Evolutionary conservation across 2,113 vertebrate species (phyloP), one percentile per base, ranked within the genome.

Genomic region (Cephalopholis sonnerati): DNA sequence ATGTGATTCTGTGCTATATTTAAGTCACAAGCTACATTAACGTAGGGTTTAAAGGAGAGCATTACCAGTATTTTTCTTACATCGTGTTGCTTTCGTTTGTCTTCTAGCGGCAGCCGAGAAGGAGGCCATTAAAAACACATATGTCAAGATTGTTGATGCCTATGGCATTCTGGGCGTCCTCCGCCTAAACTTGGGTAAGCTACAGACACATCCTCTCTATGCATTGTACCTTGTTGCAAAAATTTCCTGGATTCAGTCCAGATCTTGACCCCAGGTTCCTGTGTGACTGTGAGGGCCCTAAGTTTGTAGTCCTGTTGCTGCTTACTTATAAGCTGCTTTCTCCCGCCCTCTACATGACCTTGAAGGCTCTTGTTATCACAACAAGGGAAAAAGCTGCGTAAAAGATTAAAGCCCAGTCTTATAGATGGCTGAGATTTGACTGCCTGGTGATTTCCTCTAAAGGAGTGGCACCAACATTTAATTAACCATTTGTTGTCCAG

Each of bases 121-220:
- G 85, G 98, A 99, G 39, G 96, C 97, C 57, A 98, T 99, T 87
- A 99, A 97, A 92, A 95, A 90, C 65, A 94, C 95, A 1, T 99
- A 99, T 79, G 94, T 94, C 82, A 99, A 97, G 94, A 98, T 99
- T 80, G 94, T 99, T 87, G 98, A 99, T 90, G 97, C 97, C 0
- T 99, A 99, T 85, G 98, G 98, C 32, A 97, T 99, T 69, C 84
- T 99, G 76, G 98, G 98, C 7, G 98, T 99, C 71, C 95, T 99
- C 68, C 96, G 97, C 24, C 94, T 99, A 74, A 99, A 99, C 84
- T 96, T 99, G 2, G 98, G 98, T 99, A 93, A 97, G 97, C 95
- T 55, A 8, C n/a, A 50, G 7, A 53, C 13, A 6, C 13, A 3
- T 36, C 15, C 55, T 69, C 24, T 74, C 22, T 12, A 8, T 39